Evolutionary conservation across 2,113 vertebrate genomes (phyloP).

Genomic region (Channa maculata): DNA sequence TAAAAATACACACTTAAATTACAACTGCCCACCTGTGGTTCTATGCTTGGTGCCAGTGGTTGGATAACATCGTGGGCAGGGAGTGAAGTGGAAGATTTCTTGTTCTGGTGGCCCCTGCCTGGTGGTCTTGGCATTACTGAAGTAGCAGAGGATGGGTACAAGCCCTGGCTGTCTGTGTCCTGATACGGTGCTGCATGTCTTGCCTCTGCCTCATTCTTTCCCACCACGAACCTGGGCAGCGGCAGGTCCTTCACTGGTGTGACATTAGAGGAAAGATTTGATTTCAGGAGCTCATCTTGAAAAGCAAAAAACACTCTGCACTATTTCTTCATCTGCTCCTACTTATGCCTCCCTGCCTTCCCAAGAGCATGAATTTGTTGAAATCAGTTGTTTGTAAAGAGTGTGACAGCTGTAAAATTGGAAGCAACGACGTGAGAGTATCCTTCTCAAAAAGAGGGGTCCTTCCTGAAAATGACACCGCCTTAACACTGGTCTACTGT

Average conservation of each 20-base stretch:
- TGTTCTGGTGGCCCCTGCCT: constrained; percentile 89
- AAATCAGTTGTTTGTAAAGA: constrained; percentile 7
- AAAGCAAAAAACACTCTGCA: no score
- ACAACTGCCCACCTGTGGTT: constrained; percentile 87
- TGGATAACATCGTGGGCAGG: constrained; percentile 92
- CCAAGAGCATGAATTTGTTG: not conserved
- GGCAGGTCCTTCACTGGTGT: constrained; percentile 94
- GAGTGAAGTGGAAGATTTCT: constrained; percentile 85
- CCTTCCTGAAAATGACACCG: constrained; percentile 37
- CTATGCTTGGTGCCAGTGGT: constrained; percentile 84
- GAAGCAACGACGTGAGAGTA: not conserved
- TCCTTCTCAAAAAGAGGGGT: not conserved
- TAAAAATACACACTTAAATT: no score
- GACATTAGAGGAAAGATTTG: constrained; percentile 21
- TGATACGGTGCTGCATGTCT: constrained; percentile 89
- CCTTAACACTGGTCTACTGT: not conserved
- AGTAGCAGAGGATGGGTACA: constrained; percentile 89
- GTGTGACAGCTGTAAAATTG: constrained; percentile 2
- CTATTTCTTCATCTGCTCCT: not conserved
- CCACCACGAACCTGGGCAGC: constrained; percentile 92
- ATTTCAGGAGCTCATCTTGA: not conserved
- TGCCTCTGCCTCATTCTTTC: constrained; percentile 94
- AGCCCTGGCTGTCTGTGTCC: constrained; percentile 91
- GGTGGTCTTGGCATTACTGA: constrained; percentile 95
- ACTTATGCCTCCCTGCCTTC: not conserved